Evolutionary conservation across 2,888 invertebrate species (phyloP), one percentile per base, ranked within the genome.

Genomic region (Nineta flava): DNA sequence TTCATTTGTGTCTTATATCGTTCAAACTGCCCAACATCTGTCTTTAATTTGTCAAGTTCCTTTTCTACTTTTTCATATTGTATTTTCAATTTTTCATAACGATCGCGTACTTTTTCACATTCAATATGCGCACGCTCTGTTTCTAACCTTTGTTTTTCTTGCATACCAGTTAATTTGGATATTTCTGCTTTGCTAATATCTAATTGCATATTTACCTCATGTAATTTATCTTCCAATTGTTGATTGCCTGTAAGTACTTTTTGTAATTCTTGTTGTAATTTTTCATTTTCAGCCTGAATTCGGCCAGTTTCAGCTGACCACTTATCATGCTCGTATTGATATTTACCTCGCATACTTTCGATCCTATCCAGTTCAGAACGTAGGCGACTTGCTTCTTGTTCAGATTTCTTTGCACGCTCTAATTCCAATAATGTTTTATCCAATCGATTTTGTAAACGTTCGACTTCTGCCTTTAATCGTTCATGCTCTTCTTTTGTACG

Each of bases 71-170:
- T 79, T 50, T 83, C 83, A 48, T 78, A 73, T 55, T 79, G 77
- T 50, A 77, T 64, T 59, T 83, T 82, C n/a, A 88, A 69, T 68
- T 88, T 87, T 62, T 91, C 91, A 63, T 87, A 82, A 54, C 87
- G 76, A 60, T 91, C 91, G 57, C 87, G 76, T 54, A 88, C 79
- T 70, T 91, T 91, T 63, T 91, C 91, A 58, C 87, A 82, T 68
- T 91, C 91, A 63, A 91, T 87, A 61, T 87, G 82, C 56, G 88
- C 82, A 44, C 88, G 75, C 65, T 87, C 91, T 59, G 87, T 72
- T 59, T 90, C 87, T 54, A 76, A 71, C 40, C 87, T 75, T 63
- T 86, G 84, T 61, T 87, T 85, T 58, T 90, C 90, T 64, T 90
- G 83, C 40, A 76, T 75, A 40, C 77, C 76, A 55, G 78, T 74